Evolutionary conservation across 2,797 vertebrate species (phyloP), one percentile per base, ranked within the genome.

Genomic region (Fistularia tabacaria): DNA sequence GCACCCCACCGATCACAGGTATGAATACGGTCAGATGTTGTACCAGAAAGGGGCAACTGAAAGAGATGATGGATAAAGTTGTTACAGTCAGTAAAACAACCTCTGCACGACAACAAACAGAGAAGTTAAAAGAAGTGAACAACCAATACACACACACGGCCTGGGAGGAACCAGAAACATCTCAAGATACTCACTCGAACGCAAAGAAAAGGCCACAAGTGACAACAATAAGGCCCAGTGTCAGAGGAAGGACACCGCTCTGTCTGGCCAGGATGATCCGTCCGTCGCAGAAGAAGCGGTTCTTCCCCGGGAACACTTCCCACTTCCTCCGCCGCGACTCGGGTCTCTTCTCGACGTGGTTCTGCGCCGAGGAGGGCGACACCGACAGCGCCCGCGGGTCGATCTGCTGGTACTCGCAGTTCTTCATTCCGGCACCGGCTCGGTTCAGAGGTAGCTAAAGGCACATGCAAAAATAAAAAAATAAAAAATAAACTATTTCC

Each of bases 181-280:
- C 38, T 9, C 1, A 36, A n/a, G 40, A 8, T 46, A 93, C 96
- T 96, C 80, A 98, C 96, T 98, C 94, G 75, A 95, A 98, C 72
- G 92, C 90, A 85, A 98, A 98, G 89, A 98, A 98, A 87, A 98
- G 93, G 81, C 91, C 89, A 83, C 93, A 93, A 62, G 94, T 98
- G 85, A 89, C 79, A 77, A 96, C 76, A 85, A 98, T 94, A 87
- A 98, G 94, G 83, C 92, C 91, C 78, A 96, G 88, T 10, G 96
- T 98, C 81, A 97, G 83, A 9, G 89, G 93, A 66, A 98, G 93
- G 67, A 97, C 92, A 11, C 95, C 93, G 75, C 91, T 94, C 85
- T 97, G 95, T 58, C 93, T 86, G 38, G 94, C 91, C 63, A 95
- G 82, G 72, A 98, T 95, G 43, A 98, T 86, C 56, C 94, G 90